Evolutionary conservation across 2,113 vertebrate genomes (phyloP).

Genomic region (Sebastes fasciatus): DNA sequence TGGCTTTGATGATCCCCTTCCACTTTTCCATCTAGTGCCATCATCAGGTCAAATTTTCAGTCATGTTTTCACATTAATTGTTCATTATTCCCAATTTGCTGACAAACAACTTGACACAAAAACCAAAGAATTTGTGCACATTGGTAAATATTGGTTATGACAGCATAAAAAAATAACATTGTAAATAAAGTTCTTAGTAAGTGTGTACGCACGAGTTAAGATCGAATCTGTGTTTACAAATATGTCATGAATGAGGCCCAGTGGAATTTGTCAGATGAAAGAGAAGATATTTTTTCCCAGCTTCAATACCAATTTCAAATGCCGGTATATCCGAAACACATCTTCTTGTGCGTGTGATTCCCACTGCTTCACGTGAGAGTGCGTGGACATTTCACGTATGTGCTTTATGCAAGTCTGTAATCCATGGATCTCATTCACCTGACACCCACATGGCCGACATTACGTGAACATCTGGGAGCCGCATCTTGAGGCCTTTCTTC

Average conservation of each 20-base stretch:
- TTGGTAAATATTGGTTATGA: background rate
- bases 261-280: background rate
- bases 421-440: conserved; percentile 73
- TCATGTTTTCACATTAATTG: background rate
- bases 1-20: background rate
- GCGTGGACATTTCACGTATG: conserved; percentile 44
- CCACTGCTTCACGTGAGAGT: background rate
- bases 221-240: background rate
- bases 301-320: background rate
- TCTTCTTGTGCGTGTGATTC: background rate
- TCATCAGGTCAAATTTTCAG: background rate
- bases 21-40: background rate
- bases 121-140: background rate
- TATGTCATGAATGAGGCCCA: background rate
- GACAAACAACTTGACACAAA: too few relatives aligned
- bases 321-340: background rate
- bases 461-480: conserved; percentile 80
- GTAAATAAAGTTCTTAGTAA: background rate
- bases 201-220: background rate
- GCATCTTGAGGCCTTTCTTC: conserved; percentile 78
- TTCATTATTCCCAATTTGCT: too few relatives aligned
- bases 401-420: conserved; percentile 62
- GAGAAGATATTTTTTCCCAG: background rate
- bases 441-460: conserved; percentile 78
- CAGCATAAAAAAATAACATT: background rate